Conservation (phyloP, 2,113 vertebrate genomes). For the Pogonocichla stellata region DNA sequence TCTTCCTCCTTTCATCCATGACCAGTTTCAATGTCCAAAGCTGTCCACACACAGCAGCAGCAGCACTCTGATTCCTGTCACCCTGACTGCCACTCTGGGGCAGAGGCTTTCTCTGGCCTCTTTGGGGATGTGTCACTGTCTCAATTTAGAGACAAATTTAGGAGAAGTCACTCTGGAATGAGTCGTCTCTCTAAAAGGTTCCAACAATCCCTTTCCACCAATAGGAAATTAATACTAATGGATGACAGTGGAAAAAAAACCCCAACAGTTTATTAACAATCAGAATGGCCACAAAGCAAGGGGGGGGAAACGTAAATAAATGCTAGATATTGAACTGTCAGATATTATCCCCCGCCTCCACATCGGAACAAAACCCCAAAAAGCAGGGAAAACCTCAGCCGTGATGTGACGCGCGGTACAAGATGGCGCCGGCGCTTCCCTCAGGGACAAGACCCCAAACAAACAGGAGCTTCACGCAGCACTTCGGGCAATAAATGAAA, state of each 20-base stretch:
- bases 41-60: background rate
- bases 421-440: background rate
- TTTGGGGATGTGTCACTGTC: accelerated
- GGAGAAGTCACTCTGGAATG: background rate
- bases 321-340: background rate
- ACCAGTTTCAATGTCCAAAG: background rate
- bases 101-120: background rate
- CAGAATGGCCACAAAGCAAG: background rate
- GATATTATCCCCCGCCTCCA: background rate
- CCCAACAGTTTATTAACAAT: background rate
- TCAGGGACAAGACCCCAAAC: accelerated
- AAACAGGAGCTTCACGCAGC: background rate
- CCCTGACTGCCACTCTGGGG: background rate
- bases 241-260: accelerated
- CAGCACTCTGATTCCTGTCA: background rate
- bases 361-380: background rate
- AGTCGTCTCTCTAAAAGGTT: background rate
- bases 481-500: background rate
- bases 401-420: accelerated
- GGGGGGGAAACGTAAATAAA: background rate
- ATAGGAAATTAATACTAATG: background rate
- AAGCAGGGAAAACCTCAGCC: too few relatives aligned
- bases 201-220: background rate
- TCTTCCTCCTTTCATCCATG: background rate
- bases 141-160: background rate